Evolutionary conservation across 1,140 invertebrate species (phyloP).

Genomic region (Pseudomyrmex cubaensis): DNA sequence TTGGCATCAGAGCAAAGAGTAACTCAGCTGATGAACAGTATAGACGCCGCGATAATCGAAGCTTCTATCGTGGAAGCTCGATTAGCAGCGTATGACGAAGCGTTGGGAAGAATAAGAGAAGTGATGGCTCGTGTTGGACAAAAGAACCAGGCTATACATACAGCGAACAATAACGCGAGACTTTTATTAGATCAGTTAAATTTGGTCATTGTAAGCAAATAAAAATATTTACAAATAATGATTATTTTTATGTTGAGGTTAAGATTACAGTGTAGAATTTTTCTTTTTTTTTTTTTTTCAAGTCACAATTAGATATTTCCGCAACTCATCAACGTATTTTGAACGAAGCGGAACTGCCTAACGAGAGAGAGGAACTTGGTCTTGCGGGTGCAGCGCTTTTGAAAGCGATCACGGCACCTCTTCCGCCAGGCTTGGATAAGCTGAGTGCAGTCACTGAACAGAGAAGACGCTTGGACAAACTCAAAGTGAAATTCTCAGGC

Average conservation of each 20-base stretch:
- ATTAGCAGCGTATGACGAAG: conserved; percentile 91
- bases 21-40: conserved; percentile 92
- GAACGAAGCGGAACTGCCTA: conserved; percentile 89
- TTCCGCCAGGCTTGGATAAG: conserved; percentile 85
- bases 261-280: conserved; percentile 16
- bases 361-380: conserved; percentile 91
- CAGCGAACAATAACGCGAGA: conserved; percentile 94
- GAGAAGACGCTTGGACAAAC: conserved; percentile 93
- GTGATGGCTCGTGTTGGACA: conserved; percentile 96
- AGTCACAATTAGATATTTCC: conserved; percentile 91
- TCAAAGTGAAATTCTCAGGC: conserved; percentile 93
- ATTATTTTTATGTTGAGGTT: neutral
- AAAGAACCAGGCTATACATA: conserved; percentile 95
- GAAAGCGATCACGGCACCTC: conserved; percentile 88
- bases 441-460: conserved; percentile 95
- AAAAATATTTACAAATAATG: conserved; percentile 23
- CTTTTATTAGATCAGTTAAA: conserved; percentile 92
- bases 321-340: conserved; percentile 89
- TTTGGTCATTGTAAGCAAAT: conserved; percentile 90
- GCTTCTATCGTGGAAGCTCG: conserved; percentile 91
- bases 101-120: conserved; percentile 92
- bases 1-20: conserved; percentile 94
- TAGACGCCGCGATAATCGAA: conserved; percentile 92
- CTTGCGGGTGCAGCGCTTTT: conserved; percentile 92
- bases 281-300: conserved; percentile 61